phyloP scores from a whole-genome alignment of 2,888 invertebrate species.

The Tachina lurida region DNA sequence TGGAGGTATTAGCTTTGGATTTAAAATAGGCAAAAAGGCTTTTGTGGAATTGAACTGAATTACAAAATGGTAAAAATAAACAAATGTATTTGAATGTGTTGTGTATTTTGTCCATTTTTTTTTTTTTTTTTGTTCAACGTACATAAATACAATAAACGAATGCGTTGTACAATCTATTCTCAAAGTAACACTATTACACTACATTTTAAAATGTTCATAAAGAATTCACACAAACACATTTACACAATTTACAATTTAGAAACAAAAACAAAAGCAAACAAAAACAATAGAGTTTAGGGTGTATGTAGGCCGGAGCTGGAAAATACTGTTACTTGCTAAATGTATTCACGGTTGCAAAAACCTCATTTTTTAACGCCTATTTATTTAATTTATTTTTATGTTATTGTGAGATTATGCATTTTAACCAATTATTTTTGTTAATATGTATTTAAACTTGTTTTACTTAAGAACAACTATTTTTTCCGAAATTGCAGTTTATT shows the following conservation, averaged over 20 bases:
- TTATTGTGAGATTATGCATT: no score
- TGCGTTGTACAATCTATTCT: constrained; percentile 60
- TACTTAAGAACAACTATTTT: no score
- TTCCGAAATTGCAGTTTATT: no score
- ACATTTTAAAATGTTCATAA: constrained; percentile 44
- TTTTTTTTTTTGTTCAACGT: no score
- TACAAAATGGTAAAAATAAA: constrained; percentile 66
- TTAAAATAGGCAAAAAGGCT: constrained; percentile 36
- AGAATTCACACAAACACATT: constrained; percentile 6
- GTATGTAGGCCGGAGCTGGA: background rate
- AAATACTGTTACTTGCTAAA: background rate
- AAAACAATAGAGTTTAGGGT: constrained; percentile 33
- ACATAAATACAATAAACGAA: constrained; percentile 68
- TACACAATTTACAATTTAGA: constrained; percentile 51
- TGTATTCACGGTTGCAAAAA: background rate
- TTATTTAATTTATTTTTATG: background rate
- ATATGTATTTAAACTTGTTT: no score
- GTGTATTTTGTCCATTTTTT: constrained; percentile 36
- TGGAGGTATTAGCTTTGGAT: constrained; percentile 39
- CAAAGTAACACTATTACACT: constrained; percentile 56
- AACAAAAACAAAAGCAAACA: constrained; percentile 56
- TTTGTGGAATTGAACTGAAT: constrained; percentile 66
- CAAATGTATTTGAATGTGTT: constrained; percentile 56
- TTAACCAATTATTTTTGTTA: no score
- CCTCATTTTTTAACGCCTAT: no score